Percentiles rank a stretch among this genome's conserved stretches.
Evolutionary conservation across 2,888 invertebrate genomes (phyloP).

Genomic region (Lepeophtheirus nordmannii): DNA sequence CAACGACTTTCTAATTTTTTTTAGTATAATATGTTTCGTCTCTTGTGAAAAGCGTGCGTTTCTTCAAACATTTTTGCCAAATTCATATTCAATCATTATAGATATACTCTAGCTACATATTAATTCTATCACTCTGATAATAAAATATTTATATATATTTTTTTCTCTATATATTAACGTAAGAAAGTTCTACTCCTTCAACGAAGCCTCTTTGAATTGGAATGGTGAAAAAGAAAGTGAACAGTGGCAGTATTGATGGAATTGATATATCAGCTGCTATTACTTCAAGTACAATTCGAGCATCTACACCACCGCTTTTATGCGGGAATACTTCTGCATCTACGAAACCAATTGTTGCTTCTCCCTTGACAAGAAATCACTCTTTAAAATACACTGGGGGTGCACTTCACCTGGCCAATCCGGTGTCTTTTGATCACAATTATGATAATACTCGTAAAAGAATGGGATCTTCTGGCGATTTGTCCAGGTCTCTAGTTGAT

Average conservation of each 20-base stretch:
- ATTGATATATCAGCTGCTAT: constrained; percentile 2
- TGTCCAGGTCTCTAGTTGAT: background rate
- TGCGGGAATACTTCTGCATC: background rate
- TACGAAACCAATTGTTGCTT: background rate
- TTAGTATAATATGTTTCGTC: no score
- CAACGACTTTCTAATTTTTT: no score
- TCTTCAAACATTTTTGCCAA: no score
- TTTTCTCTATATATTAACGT: no score
- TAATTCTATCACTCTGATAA: no score
- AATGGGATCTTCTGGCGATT: background rate
- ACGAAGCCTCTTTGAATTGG: background rate
- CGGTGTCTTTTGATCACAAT: constrained; percentile 21
- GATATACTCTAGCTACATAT: no score
- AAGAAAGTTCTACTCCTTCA: no score
- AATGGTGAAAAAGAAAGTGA: background rate
- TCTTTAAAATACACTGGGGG: constrained; percentile 15
- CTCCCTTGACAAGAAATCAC: constrained; percentile 11
- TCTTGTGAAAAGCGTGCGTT: no score
- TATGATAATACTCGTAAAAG: background rate
- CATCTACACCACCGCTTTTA: background rate
- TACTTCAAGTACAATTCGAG: background rate
- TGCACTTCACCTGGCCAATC: constrained; percentile 18
- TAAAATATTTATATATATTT: no score
- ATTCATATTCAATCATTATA: no score
- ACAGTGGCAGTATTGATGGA: background rate